Evolutionary conservation across 2,113 vertebrate species (phyloP), one percentile per base, ranked within the genome.

Genomic region (Seriola dumerili): DNA sequence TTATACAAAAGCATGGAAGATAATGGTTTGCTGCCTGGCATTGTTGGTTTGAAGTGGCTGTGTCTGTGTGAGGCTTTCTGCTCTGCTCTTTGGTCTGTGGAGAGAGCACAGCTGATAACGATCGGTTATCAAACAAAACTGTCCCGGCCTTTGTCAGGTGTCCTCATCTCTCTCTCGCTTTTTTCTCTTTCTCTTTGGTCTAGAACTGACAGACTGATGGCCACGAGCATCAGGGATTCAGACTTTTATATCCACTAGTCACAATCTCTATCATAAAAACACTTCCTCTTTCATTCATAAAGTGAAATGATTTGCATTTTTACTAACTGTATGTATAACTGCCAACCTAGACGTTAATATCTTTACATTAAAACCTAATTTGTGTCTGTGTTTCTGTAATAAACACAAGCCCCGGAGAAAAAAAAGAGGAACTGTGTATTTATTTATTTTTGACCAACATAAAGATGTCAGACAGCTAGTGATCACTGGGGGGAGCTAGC

Each of bases 401-500:
- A 36, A 69, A 64, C 23, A 21, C 38, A 78, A 62, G 21, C 48
- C 58, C 23, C 0, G 1, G 36, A 66, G 66, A 6, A 9, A 63
- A 38, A 44, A 48, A 17, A 19, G 42, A 57, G 46, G 1, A 57
- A 63, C 10, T 68, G 1, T 54, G 12, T 40, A 8, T 69, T 73
- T 32, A 46, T 44, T 69, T 42, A 25, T 48, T 65, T 48, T 34
- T 46, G 8, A 50, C 19, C 52, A 66, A 4, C 21, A 52, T 32
- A 19, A 66, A 77, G 78, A 76, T 92, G 91, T 67, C n/a, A 73
- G 46, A 72, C 90, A 83, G 14, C 40, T 11, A 80, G 58, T 86
- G 88, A 89, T 89, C 94, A 93, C 93, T 90, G 85, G 92, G 88
- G 92, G 93, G 93, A 86, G 91, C 90, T 83, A 93, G 90, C 63